Evolutionary conservation across 2,797 vertebrate genomes (phyloP).

Genomic region (Microctenopoma stevenorrisi): DNA sequence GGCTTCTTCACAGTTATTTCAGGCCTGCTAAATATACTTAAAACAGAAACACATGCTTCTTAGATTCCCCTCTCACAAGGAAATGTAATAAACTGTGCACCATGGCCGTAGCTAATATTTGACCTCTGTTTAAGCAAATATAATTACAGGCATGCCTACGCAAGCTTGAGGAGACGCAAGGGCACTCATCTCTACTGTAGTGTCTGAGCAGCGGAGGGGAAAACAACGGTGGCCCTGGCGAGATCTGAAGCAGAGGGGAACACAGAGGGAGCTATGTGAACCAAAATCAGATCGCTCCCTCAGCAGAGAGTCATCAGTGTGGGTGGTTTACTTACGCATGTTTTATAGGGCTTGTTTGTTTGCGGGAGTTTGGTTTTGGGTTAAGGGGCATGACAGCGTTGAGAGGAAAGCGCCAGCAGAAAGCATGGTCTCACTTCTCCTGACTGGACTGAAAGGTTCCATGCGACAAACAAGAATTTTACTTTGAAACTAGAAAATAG

Average conservation of each 20-base stretch:
- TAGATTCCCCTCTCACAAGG: slow-evolving; percentile 43
- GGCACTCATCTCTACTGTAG: slow-evolving; percentile 41
- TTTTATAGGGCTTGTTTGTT: slow-evolving; percentile 62
- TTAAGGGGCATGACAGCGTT: slow-evolving; percentile 28
- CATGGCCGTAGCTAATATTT: slow-evolving; percentile 67
- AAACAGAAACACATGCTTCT: slow-evolving; percentile 51
- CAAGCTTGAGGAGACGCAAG: slow-evolving; percentile 25
- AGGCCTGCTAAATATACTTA: slow-evolving; percentile 55
- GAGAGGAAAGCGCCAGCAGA: slow-evolving; percentile 8
- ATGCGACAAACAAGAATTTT: slow-evolving; percentile 7
- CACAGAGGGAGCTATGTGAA: slow-evolving; percentile 39
- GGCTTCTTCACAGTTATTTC: slow-evolving; percentile 70
- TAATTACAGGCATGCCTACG: slow-evolving; percentile 57
- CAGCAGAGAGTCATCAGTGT: slow-evolving; percentile 39
- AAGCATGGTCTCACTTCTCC: slow-evolving; percentile 48
- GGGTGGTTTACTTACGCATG: slow-evolving; percentile 25
- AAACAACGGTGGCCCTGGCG: slow-evolving; percentile 1
- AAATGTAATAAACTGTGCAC: slow-evolving; percentile 58
- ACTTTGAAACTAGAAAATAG: neutral
- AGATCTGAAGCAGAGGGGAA: slow-evolving; percentile 13
- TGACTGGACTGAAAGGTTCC: neutral
- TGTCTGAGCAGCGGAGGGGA: slow-evolving; percentile 13
- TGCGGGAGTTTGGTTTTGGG: slow-evolving; percentile 47
- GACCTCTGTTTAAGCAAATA: slow-evolving; percentile 70
- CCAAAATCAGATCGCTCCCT: slow-evolving; percentile 53